Conservation (phyloP, 92 coral and sea anemone species). For the Parazoanthus swiftii region DNA sequence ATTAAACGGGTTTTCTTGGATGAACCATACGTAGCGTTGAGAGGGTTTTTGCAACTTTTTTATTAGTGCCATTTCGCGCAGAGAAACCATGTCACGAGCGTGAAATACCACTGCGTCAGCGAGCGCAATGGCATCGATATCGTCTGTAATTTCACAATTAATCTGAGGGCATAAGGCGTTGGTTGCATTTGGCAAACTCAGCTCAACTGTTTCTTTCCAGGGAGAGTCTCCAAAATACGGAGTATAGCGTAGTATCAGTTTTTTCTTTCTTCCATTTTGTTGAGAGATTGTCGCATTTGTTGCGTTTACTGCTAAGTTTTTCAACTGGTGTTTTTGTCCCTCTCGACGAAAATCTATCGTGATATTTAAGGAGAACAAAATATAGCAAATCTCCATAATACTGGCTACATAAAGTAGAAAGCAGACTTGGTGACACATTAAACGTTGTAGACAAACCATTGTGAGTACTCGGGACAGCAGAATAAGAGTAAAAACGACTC, state of each 20-base stretch:
- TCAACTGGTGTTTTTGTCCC: not conserved
- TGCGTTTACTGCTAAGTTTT: not conserved
- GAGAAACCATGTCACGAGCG: constrained; percentile 33
- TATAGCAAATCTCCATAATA: not conserved
- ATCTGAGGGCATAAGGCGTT: not conserved
- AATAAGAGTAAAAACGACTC: no score
- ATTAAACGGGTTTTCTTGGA: not conserved
- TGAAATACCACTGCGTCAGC: constrained; percentile 45
- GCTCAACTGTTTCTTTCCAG: not conserved
- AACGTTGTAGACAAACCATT: not conserved
- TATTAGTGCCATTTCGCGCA: not conserved
- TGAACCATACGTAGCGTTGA: not conserved
- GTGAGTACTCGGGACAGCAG: not conserved
- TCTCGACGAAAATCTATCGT: not conserved
- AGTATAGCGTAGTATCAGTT: not conserved
- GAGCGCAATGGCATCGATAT: not conserved
- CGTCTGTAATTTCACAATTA: constrained; percentile 24
- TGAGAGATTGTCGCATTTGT: not conserved
- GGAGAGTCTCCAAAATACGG: not conserved
- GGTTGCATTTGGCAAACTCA: not conserved
- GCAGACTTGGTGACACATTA: not conserved
- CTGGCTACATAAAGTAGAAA: not conserved
- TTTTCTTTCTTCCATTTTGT: not conserved
- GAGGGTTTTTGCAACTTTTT: not conserved
- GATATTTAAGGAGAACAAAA: no score